A percentile compares a stretch with the other conserved stretches of the same genome.
Evolutionary conservation across 2,888 invertebrate species (phyloP).

Genomic region (Scaptomyza polygonia): DNA sequence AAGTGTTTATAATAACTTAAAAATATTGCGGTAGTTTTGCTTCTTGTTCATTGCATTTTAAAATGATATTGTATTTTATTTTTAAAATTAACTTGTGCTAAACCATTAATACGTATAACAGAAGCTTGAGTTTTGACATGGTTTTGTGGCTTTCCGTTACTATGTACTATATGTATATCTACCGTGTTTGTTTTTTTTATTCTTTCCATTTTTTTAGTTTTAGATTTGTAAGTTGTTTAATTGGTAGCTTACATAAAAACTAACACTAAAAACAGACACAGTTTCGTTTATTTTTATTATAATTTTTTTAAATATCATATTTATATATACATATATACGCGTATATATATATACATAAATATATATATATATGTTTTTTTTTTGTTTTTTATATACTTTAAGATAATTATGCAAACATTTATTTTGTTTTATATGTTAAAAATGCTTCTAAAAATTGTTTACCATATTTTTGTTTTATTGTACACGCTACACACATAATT

Average conservation of each 20-base stretch:
- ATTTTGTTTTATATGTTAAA: conserved; percentile 65
- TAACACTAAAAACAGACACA: conserved; percentile 83
- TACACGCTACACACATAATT: conserved; percentile 77
- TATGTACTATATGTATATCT: conserved; percentile 26
- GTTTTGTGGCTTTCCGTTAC: conserved; percentile 42
- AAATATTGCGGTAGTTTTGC: conserved; percentile 13
- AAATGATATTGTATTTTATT: not conserved
- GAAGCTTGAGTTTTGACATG: conserved; percentile 53
- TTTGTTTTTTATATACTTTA: conserved; percentile 48
- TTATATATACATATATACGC: conserved; percentile 26
- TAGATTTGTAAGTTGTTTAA: conserved; percentile 50
- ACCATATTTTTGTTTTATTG: conserved; percentile 70
- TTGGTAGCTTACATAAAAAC: conserved; percentile 71
- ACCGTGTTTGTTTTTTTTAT: conserved; percentile 14
- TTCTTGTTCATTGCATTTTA: conserved; percentile 13
- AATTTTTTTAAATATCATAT: conserved; percentile 43
- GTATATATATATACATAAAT: conserved; percentile 30
- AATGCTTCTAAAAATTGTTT: conserved; percentile 79
- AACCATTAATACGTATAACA: conserved; percentile 55
- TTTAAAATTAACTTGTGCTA: conserved; percentile 32
- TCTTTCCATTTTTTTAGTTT: conserved; percentile 21
- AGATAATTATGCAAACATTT: conserved; percentile 72
- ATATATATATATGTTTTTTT: conserved; percentile 21
- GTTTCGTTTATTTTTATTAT: conserved; percentile 61
- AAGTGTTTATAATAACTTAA: conserved; percentile 14